phyloP scores from a whole-genome alignment of 2,888 invertebrate species.

The Tenthredo mesomela region DNA sequence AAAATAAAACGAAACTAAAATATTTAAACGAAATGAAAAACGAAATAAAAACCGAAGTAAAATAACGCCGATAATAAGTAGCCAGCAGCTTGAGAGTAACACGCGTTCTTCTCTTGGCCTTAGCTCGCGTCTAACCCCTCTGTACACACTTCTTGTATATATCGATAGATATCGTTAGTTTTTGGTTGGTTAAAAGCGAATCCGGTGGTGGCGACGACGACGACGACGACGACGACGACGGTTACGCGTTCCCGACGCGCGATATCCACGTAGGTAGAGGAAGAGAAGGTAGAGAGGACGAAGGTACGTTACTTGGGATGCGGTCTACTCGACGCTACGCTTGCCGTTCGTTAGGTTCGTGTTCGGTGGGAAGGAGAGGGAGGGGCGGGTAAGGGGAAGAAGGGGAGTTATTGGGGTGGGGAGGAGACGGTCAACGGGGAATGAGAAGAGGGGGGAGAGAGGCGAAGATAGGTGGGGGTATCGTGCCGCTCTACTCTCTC shows the following conservation, averaged over 20 bases:
- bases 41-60: constrained; percentile 25
- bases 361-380: constrained; percentile 52
- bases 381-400: constrained; percentile 46
- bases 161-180: constrained; percentile 48
- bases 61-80: not conserved
- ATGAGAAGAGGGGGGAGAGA: constrained; percentile 25
- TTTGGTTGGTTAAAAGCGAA: constrained; percentile 50
- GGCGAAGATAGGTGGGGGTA: constrained; percentile 59
- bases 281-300: constrained; percentile 53
- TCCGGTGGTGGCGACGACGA: constrained; percentile 48
- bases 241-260: constrained; percentile 51
- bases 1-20: constrained; percentile 12
- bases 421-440: constrained; percentile 60
- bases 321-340: constrained; percentile 76
- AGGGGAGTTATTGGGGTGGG: constrained; percentile 65
- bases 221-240: constrained; percentile 46
- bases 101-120: constrained; percentile 24
- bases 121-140: constrained; percentile 46
- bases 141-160: constrained; percentile 38
- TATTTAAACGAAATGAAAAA: constrained; percentile 26
- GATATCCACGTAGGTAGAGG: constrained; percentile 52
- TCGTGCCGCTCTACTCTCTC: constrained; percentile 59
- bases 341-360: constrained; percentile 76
- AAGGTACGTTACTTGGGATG: constrained; percentile 67
- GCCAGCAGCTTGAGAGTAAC: constrained; percentile 20